These are phyloP conservation scores for Euglossa dilemma DNA, from an alignment of 1,140 invertebrate species.

Conservation along the genomic window DNA sequence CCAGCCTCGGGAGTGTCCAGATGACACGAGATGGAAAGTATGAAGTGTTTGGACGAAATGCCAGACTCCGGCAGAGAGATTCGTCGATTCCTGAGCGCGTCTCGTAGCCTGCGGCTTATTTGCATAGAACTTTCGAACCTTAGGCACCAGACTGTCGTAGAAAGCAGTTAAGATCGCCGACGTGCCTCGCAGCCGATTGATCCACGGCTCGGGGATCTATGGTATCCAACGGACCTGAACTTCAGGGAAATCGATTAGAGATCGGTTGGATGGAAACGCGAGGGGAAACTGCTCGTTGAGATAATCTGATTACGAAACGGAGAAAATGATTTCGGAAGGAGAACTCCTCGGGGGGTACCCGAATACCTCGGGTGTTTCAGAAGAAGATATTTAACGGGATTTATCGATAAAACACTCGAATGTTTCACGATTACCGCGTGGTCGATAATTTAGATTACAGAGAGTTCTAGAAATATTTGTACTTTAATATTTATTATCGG, in stretches of 20 bases:
- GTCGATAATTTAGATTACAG: too few relatives aligned
- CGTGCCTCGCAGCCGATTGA: slow-evolving; percentile 21
- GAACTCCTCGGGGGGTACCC: not conserved
- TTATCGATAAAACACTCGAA: too few relatives aligned
- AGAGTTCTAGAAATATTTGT: too few relatives aligned
- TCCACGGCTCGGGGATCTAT: not conserved
- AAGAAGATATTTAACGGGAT: too few relatives aligned
- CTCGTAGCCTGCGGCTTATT: slow-evolving; percentile 45
- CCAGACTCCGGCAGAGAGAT: slow-evolving; percentile 14
- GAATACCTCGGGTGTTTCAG: too few relatives aligned
- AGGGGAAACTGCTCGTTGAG: not conserved
- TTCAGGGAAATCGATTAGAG: not conserved
- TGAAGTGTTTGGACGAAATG: slow-evolving; percentile 1
- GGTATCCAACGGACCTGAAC: not conserved
- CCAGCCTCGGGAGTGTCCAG: not conserved
- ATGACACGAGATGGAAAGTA: slow-evolving; percentile 53
- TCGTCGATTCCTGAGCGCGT: slow-evolving; percentile 35
- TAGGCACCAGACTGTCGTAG: slow-evolving; percentile 39
- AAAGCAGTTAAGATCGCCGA: slow-evolving; percentile 52
- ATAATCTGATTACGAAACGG: not conserved
- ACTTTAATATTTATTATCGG: too few relatives aligned
- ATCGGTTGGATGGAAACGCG: not conserved
- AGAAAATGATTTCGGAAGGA: too few relatives aligned
- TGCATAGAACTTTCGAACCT: slow-evolving; percentile 66
- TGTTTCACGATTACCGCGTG: too few relatives aligned